Percentiles rank a stretch among this genome's conserved stretches.
Evolutionary conservation across 2,113 vertebrate species (phyloP).

Genomic region (Grantiella picta): DNA sequence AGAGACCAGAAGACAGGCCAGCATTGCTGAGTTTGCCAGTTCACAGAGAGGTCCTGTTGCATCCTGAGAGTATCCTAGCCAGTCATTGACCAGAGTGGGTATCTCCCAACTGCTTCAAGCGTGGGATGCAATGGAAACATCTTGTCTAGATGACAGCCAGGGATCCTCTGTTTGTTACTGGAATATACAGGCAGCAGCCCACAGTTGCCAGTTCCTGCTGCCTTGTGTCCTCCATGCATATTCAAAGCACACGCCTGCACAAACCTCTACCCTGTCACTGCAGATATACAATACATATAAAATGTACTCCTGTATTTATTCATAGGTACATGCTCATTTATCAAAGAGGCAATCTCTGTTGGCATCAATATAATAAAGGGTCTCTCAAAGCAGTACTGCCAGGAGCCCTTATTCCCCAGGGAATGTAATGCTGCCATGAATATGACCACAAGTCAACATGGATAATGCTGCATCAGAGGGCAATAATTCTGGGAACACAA

Average conservation of each 20-base stretch:
- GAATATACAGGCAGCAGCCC: background rate
- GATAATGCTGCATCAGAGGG: slow-evolving; percentile 6
- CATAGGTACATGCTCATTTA: slow-evolving; percentile 46
- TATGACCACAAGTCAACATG: slow-evolving; percentile 12
- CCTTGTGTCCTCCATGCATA: slow-evolving; percentile 12
- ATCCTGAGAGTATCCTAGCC: background rate
- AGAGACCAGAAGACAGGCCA: background rate
- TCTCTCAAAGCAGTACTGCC: slow-evolving; percentile 30
- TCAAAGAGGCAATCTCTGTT: slow-evolving; percentile 50
- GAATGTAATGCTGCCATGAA: background rate
- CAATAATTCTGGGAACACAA: background rate
- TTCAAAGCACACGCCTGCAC: background rate
- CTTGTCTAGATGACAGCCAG: background rate
- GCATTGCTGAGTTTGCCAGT: background rate
- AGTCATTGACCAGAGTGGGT: background rate
- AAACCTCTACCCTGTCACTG: slow-evolving; percentile 24
- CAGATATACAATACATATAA: slow-evolving; percentile 46
- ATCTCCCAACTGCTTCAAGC: background rate
- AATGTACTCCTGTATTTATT: slow-evolving; percentile 58
- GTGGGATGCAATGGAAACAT: background rate
- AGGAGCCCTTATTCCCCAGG: background rate
- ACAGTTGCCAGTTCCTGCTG: background rate
- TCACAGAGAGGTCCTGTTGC: background rate
- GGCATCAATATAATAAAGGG: slow-evolving; percentile 37
- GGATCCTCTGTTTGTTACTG: background rate